These are phyloP conservation scores for Contarinia nasturtii DNA, from an alignment of 1,140 invertebrate genomes.

Conservation along the genomic window DNA sequence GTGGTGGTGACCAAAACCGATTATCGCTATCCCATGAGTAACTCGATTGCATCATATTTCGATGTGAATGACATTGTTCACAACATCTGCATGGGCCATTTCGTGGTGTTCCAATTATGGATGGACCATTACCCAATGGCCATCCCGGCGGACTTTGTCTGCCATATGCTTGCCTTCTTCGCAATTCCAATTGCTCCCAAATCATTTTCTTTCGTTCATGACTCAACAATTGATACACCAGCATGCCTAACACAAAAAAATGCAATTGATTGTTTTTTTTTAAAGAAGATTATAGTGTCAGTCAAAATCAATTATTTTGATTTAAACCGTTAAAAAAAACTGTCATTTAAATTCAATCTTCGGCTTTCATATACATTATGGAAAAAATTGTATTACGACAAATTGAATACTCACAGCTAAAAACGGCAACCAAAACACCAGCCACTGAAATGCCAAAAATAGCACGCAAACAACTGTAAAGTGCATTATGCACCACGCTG, in stretches of 20 bases:
- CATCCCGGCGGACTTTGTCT: conserved; percentile 29
- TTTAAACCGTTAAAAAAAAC: no score
- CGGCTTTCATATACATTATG: no score
- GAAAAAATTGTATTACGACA: neutral
- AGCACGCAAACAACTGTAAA: conserved; percentile 69
- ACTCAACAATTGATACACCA: conserved; percentile 71
- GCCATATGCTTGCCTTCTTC: conserved; percentile 57
- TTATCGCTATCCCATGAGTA: conserved; percentile 1
- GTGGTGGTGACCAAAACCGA: conserved; percentile 24
- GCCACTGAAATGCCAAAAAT: conserved; percentile 77
- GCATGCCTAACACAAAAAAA: conserved; percentile 8
- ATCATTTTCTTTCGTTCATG: conserved; percentile 88
- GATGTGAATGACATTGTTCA: conserved; percentile 22
- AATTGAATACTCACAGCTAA: conserved; percentile 51
- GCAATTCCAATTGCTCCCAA: conserved; percentile 72
- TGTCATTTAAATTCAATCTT: no score
- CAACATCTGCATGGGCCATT: conserved; percentile 18
- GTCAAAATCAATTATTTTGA: no score
- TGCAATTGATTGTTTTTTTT: no score
- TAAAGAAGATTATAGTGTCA: no score
- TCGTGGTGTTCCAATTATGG: conserved; percentile 13
- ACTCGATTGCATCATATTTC: conserved; percentile 4
- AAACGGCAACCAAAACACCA: conserved; percentile 74
- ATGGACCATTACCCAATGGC: conserved; percentile 8
- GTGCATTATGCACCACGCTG: conserved; percentile 65